These are phyloP conservation scores for Mimachlamys varia DNA, from an alignment of 2,888 invertebrate species.

Conservation along the genomic window DNA sequence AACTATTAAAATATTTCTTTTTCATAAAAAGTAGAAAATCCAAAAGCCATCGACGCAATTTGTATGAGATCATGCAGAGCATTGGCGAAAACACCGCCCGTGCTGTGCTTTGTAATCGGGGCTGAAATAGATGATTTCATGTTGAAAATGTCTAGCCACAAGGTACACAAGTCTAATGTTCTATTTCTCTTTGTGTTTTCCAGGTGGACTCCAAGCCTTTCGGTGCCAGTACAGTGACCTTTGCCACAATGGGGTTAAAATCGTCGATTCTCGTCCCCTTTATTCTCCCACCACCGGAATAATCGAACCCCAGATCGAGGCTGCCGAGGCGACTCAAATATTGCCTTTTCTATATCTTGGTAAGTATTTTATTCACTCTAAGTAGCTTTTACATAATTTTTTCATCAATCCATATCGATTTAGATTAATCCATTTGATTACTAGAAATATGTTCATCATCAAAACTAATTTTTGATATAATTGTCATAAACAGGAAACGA, in stretches of 20 bases:
- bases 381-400: not conserved
- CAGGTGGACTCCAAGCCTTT: constrained; percentile 80
- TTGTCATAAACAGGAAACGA: constrained; percentile 86
- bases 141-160: not conserved
- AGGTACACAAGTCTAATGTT: not conserved
- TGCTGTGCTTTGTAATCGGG: not conserved
- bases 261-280: constrained; percentile 81
- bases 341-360: constrained; percentile 91
- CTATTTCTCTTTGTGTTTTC: constrained; percentile 43
- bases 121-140: not conserved
- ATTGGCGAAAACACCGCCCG: not conserved
- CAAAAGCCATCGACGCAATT: not conserved
- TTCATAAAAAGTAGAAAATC: not conserved
- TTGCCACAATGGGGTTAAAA: constrained; percentile 86
- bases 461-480: not conserved
- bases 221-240: constrained; percentile 85
- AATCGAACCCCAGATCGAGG: constrained; percentile 83
- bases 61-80: not conserved
- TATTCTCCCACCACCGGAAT: constrained; percentile 80
- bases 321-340: constrained; percentile 90
- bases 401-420: not conserved
- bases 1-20: not conserved
- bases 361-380: constrained; percentile 57
- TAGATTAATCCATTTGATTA: not conserved
- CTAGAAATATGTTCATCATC: not conserved